A percentile compares a stretch with the other conserved stretches of the same genome.
phyloP scores from a whole-genome alignment of 2,888 invertebrate species.

The Geophilus truncorum region DNA sequence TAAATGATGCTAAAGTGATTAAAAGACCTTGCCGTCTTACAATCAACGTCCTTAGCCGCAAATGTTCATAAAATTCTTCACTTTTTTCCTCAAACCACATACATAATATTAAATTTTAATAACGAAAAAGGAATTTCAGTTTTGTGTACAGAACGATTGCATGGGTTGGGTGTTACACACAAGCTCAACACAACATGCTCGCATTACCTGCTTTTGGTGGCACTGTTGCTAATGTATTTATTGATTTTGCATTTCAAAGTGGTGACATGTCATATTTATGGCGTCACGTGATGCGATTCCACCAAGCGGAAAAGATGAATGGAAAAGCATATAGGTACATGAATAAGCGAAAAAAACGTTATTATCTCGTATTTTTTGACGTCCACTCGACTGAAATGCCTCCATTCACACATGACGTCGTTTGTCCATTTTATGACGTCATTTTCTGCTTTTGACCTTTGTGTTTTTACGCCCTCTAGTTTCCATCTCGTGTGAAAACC shows the following conservation, averaged over 20 bases:
- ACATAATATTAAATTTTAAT: too few relatives aligned
- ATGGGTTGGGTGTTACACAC: too few relatives aligned
- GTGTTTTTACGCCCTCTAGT: conserved; percentile 19
- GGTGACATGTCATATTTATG: conserved; percentile 5
- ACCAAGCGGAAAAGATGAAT: background rate
- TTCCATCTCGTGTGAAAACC: conserved; percentile 15
- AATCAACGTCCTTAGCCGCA: background rate
- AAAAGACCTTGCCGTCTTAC: background rate
- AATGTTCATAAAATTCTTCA: background rate
- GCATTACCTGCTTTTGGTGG: background rate
- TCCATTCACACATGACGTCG: conserved; percentile 7
- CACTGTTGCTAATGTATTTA: conserved; percentile 1
- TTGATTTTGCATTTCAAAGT: conserved; percentile 19
- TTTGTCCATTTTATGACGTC: conserved; percentile 23
- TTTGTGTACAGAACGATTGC: too few relatives aligned
- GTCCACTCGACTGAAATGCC: background rate
- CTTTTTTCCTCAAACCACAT: too few relatives aligned
- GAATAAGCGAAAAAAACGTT: background rate
- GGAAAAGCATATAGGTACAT: background rate
- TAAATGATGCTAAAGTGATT: background rate
- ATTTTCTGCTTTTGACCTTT: conserved; percentile 20
- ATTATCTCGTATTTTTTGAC: background rate
- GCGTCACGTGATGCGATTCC: background rate
- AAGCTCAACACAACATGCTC: background rate
- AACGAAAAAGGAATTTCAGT: too few relatives aligned